phyloP scores from a whole-genome alignment of 2,888 invertebrate species.

The Drosophila sordidula region DNA sequence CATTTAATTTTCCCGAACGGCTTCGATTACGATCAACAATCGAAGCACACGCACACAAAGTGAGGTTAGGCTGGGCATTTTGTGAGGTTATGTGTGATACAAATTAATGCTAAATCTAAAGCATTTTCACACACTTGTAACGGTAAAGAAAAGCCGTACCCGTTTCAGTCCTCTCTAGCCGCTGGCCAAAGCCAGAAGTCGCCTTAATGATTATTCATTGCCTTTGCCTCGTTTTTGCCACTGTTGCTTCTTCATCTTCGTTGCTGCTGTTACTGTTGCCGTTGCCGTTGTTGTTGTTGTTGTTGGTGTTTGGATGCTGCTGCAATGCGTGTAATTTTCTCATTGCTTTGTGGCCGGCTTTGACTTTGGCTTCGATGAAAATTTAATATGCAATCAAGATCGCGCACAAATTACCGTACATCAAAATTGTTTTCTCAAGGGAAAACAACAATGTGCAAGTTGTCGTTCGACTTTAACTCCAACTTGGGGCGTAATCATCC shows the following conservation, averaged over 20 bases:
- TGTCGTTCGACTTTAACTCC: slow-evolving; percentile 58
- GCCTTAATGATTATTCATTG: slow-evolving; percentile 79
- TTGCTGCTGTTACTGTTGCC: slow-evolving; percentile 38
- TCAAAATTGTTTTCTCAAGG: slow-evolving; percentile 78
- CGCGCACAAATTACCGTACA: slow-evolving; percentile 79
- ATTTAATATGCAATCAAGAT: slow-evolving; percentile 81
- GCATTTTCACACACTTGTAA: slow-evolving; percentile 78
- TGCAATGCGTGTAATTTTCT: slow-evolving; percentile 79
- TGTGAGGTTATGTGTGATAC: slow-evolving; percentile 56
- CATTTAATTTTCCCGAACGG: slow-evolving; percentile 70
- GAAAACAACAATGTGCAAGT: slow-evolving; percentile 75
- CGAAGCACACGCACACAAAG: slow-evolving; percentile 35
- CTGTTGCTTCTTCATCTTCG: slow-evolving; percentile 13
- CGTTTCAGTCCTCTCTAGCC: slow-evolving; percentile 32
- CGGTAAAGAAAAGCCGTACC: slow-evolving; percentile 60
- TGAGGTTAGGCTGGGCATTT: slow-evolving; percentile 60
- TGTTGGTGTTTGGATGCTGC: too few species aligned
- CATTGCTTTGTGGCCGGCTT: slow-evolving; percentile 63
- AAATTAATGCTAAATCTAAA: slow-evolving; percentile 77
- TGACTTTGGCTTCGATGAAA: slow-evolving; percentile 66
- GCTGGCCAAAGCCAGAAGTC: slow-evolving; percentile 52
- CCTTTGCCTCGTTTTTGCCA: slow-evolving; percentile 28
- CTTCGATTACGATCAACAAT: slow-evolving; percentile 76
- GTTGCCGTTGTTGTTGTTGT: slow-evolving; percentile 33
- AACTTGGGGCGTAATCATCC: slow-evolving; percentile 30